phyloP scores from a whole-genome alignment of 1,140 invertebrate genomes.

The Gryllus bimaculatus region DNA sequence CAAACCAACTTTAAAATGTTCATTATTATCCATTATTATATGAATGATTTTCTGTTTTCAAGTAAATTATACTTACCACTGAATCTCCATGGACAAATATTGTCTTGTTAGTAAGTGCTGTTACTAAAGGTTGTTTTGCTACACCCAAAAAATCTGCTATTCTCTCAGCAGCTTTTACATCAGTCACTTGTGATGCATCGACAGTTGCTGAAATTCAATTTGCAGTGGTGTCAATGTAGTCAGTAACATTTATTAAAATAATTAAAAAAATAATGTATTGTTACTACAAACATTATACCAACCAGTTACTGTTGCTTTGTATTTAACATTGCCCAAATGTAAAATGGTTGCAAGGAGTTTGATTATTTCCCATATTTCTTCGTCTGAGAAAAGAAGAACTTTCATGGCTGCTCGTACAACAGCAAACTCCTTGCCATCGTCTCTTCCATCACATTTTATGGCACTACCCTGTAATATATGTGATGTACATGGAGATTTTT shows the following conservation, averaged over 20 bases:
- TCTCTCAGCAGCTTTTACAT: constrained; percentile 50
- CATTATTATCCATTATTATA: no score
- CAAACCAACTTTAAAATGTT: no score
- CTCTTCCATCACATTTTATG: constrained; percentile 64
- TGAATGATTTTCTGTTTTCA: neutral
- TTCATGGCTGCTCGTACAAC: constrained; percentile 85
- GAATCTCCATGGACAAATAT: constrained; percentile 81
- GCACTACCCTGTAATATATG: constrained; percentile 40
- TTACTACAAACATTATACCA: constrained; percentile 20
- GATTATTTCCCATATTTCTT: constrained; percentile 75
- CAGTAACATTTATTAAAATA: no score
- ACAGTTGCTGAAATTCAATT: constrained; percentile 48
- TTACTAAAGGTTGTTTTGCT: constrained; percentile 53
- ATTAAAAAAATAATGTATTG: neutral
- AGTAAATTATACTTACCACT: constrained; percentile 43
- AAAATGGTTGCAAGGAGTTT: constrained; percentile 74
- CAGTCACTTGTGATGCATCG: constrained; percentile 69
- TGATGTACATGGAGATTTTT: constrained; percentile 7
- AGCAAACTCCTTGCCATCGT: constrained; percentile 75
- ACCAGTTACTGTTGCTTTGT: constrained; percentile 60
- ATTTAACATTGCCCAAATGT: constrained; percentile 84
- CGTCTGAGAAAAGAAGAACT: constrained; percentile 77
- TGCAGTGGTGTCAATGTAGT: no score
- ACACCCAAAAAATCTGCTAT: constrained; percentile 63
- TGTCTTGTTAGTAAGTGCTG: constrained; percentile 76